Evolutionary conservation across 1,140 invertebrate species (phyloP).

Genomic region (Trichonephila inaurata): DNA sequence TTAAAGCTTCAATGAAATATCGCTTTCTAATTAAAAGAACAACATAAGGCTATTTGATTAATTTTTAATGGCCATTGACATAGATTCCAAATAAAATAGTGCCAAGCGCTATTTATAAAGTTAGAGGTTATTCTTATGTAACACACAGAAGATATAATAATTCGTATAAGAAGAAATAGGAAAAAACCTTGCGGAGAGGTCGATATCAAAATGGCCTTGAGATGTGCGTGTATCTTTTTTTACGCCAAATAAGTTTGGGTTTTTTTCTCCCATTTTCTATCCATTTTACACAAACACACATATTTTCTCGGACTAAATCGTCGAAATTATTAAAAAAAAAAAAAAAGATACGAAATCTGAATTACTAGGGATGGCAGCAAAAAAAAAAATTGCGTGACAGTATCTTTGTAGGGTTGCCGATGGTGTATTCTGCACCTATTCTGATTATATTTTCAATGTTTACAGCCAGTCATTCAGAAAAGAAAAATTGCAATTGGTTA

Average conservation of each 20-base stretch:
- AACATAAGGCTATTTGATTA: too few relatives aligned
- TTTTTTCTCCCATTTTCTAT: neutral
- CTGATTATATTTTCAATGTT: constrained; percentile 12
- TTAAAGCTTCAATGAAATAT: too few relatives aligned
- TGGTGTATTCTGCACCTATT: neutral
- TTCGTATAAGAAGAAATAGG: too few relatives aligned
- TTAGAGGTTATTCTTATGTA: too few relatives aligned
- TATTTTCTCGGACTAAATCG: neutral
- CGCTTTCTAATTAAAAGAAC: too few relatives aligned
- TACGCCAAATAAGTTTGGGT: neutral
- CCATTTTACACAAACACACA: neutral
- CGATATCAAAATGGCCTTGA: constrained; percentile 6
- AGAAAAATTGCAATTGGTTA: neutral
- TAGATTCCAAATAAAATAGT: too few relatives aligned
- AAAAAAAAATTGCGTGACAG: neutral
- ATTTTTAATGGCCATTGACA: too few relatives aligned
- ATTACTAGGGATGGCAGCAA: neutral
- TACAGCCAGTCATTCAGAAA: neutral
- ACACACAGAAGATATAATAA: too few relatives aligned
- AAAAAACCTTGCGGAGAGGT: neutral
- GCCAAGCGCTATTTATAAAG: too few relatives aligned
- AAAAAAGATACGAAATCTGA: neutral
- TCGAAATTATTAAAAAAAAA: neutral
- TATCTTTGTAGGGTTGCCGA: neutral
- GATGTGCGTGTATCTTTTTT: neutral